A percentile compares a stretch with the other conserved stretches of the same genome.
These are phyloP conservation scores for Crioceris asparagi DNA, from an alignment of 2,888 invertebrate species.

Conservation along the genomic window DNA sequence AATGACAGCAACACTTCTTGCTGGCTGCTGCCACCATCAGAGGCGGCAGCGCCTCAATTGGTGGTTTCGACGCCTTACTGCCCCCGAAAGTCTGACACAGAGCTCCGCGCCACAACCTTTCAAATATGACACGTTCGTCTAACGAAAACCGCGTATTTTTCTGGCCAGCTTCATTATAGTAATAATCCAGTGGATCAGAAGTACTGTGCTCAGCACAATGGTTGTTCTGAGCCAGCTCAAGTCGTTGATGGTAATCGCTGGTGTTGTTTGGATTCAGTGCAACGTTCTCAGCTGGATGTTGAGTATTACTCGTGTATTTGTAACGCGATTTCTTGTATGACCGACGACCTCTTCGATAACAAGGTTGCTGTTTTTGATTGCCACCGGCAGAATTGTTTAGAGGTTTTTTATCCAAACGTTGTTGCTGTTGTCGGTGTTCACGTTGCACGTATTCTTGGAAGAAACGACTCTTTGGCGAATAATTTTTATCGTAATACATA, in stretches of 20 bases:
- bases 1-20: slow-evolving; percentile 37
- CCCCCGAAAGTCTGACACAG: slow-evolving; percentile 34
- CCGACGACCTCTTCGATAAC: background rate
- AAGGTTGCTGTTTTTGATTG: background rate
- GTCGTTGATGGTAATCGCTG: background rate
- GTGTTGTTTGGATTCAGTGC: background rate
- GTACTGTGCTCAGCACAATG: too few species aligned
- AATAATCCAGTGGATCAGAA: too few species aligned
- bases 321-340: too few species aligned
- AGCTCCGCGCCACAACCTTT: slow-evolving; percentile 58
- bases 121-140: slow-evolving; percentile 57
- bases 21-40: too few species aligned
- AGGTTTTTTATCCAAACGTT: too few species aligned
- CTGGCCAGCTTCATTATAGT: too few species aligned
- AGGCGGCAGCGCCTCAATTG: slow-evolving; percentile 9
- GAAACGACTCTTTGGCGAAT: background rate
- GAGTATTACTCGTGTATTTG: background rate
- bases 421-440: background rate
- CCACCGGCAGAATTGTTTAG: background rate
- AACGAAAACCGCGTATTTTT: slow-evolving; percentile 36
- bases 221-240: background rate
- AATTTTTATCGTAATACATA: background rate
- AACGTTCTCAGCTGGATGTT: background rate
- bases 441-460: background rate
- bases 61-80: slow-evolving; percentile 16